phyloP scores from a whole-genome alignment of 2,888 invertebrate genomes.

The Drosophila borborema region DNA sequence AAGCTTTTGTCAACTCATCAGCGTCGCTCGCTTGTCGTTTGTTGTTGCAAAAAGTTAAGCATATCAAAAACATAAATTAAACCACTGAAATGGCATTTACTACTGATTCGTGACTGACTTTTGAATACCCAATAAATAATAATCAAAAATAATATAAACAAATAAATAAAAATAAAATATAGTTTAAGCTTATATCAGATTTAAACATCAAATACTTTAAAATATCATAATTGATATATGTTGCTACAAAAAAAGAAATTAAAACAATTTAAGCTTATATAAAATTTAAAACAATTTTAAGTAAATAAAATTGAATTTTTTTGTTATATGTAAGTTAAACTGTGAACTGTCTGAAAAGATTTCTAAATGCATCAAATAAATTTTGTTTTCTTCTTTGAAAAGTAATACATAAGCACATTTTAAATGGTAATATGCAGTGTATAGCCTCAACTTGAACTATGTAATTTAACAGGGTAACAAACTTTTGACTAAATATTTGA shows the following conservation, averaged over 20 bases:
- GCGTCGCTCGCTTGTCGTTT: conserved; percentile 29
- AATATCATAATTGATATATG: no score
- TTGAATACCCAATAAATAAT: conserved; percentile 6
- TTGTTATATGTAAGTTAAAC: no score
- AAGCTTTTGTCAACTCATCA: conserved; percentile 71
- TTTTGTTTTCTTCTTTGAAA: no score
- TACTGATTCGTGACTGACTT: neutral
- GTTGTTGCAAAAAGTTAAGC: conserved; percentile 48
- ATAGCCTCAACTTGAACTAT: neutral
- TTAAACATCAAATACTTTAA: neutral
- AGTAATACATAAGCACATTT: neutral
- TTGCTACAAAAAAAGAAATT: no score
- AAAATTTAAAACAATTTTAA: no score
- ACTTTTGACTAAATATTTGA: neutral
- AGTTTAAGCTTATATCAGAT: neutral
- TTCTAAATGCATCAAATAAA: no score
- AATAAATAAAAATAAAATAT: neutral
- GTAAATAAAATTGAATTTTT: no score
- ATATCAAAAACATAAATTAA: conserved; percentile 60
- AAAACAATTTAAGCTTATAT: neutral
- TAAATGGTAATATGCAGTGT: neutral
- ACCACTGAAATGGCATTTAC: conserved; percentile 17
- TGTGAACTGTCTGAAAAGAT: no score
- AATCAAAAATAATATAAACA: neutral
- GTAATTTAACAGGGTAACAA: neutral